These are phyloP conservation scores for Geophilus truncorum DNA, from an alignment of 2,888 invertebrate genomes.

Conservation along the genomic window DNA sequence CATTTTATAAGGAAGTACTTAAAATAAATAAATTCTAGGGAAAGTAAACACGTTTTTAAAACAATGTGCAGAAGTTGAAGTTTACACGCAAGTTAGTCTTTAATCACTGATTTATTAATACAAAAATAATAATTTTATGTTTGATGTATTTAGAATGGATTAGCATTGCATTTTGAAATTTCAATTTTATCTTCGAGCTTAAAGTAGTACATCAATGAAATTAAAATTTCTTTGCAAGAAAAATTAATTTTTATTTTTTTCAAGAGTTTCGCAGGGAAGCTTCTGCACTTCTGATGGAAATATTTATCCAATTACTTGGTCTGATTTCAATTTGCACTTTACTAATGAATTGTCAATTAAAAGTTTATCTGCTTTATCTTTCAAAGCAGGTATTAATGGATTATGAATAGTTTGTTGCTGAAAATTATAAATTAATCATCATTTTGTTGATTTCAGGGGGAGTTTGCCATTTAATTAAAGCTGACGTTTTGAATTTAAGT, in stretches of 20 bases:
- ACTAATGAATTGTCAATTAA: slow-evolving; percentile 50
- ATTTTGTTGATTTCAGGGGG: neutral
- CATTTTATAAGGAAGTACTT: too few relatives aligned
- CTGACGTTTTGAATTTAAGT: neutral
- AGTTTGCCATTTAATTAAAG: slow-evolving; percentile 44
- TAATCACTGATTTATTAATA: too few relatives aligned
- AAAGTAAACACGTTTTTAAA: too few relatives aligned
- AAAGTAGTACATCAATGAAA: slow-evolving; percentile 55
- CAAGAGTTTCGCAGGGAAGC: slow-evolving; percentile 40
- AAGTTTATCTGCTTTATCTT: neutral
- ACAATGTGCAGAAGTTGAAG: neutral
- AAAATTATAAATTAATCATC: too few relatives aligned
- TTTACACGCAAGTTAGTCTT: neutral
- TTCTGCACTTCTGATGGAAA: slow-evolving; percentile 41
- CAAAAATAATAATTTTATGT: too few relatives aligned
- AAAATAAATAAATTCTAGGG: too few relatives aligned
- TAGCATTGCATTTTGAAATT: slow-evolving; percentile 55
- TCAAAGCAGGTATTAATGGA: neutral
- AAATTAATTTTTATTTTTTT: slow-evolving; percentile 1
- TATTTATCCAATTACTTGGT: slow-evolving; percentile 41
- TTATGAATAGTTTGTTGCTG: too few relatives aligned
- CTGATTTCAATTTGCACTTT: slow-evolving; percentile 43
- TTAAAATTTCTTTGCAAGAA: neutral
- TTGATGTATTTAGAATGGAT: slow-evolving; percentile 58
- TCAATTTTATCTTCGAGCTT: slow-evolving; percentile 54